Conservation (phyloP, 2,113 vertebrate species). For the Tympanuchus pallidicinctus region DNA sequence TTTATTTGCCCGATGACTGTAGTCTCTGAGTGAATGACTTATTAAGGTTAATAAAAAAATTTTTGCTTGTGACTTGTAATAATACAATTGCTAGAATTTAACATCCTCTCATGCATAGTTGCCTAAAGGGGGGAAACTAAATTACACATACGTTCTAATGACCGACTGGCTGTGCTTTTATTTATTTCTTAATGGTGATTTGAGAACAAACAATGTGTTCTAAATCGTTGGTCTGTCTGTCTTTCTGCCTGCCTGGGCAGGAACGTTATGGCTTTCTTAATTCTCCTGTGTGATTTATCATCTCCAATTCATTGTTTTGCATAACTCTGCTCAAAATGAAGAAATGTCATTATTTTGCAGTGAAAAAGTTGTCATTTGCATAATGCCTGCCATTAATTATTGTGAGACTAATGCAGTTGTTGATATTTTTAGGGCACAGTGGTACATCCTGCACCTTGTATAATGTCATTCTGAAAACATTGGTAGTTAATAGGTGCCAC, state of each 20-base stretch:
- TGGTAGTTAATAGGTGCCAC: constrained; percentile 85
- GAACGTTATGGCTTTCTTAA: constrained; percentile 83
- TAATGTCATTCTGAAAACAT: constrained; percentile 85
- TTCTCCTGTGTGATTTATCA: constrained; percentile 85
- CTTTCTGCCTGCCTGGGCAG: constrained; percentile 83
- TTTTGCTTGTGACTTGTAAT: constrained; percentile 82
- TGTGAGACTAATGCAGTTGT: constrained; percentile 87
- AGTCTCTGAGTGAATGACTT: constrained; percentile 85
- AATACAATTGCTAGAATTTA: constrained; percentile 84
- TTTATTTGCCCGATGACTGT: constrained; percentile 82
- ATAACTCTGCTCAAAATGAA: constrained; percentile 88
- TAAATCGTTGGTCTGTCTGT: constrained; percentile 83
- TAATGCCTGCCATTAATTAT: constrained; percentile 91
- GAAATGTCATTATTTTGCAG: constrained; percentile 89
- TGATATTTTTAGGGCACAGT: constrained; percentile 88
- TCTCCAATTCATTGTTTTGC: constrained; percentile 87
- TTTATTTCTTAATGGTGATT: constrained; percentile 77
- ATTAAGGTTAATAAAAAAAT: constrained; percentile 87
- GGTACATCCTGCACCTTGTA: constrained; percentile 87
- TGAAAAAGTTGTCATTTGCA: constrained; percentile 89
- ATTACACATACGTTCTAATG: constrained; percentile 81
- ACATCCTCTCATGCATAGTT: constrained; percentile 78
- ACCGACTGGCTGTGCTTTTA: constrained; percentile 79
- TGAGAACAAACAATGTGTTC: constrained; percentile 82
- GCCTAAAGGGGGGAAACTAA: constrained; percentile 78